Conservation (phyloP, 2,797 vertebrate species). For the Cossypha niveicapilla region DNA sequence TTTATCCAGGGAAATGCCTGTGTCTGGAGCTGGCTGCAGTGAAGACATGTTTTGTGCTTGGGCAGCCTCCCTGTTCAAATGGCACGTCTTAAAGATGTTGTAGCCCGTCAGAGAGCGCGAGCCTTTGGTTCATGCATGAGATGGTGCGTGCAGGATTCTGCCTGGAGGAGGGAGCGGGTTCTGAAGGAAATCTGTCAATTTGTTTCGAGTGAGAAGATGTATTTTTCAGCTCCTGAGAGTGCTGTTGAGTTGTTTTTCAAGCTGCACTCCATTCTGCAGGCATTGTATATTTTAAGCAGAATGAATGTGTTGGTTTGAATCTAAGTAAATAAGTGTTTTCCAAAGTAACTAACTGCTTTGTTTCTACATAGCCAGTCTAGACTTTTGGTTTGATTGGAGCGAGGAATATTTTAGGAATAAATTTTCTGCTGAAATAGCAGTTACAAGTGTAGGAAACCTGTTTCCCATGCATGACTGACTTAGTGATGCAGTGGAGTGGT, state of each 20-base stretch:
- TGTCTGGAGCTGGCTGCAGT: not conserved
- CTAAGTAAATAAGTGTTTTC: slow-evolving; percentile 40
- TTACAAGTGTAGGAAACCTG: slow-evolving; percentile 29
- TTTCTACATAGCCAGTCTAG: not conserved
- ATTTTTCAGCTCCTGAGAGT: slow-evolving; percentile 53
- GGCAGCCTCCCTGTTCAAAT: not conserved
- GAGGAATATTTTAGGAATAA: slow-evolving; percentile 15
- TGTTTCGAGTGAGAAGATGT: slow-evolving; percentile 24
- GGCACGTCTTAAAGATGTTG: not conserved
- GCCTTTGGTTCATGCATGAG: slow-evolving; percentile 25
- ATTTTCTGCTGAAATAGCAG: slow-evolving; percentile 47
- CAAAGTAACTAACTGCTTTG: slow-evolving; percentile 15
- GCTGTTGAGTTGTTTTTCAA: slow-evolving; percentile 59
- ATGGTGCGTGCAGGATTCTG: slow-evolving; percentile 8
- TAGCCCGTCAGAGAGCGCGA: not conserved
- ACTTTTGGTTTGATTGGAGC: not conserved
- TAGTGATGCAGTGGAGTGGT: slow-evolving; percentile 33
- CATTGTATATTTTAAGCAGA: slow-evolving; percentile 49
- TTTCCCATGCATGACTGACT: slow-evolving; percentile 49
- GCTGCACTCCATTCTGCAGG: slow-evolving; percentile 31
- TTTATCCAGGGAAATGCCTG: not conserved
- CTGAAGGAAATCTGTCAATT: slow-evolving; percentile 66
- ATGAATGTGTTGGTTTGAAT: slow-evolving; percentile 16
- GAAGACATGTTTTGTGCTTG: not conserved
- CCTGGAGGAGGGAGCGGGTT: slow-evolving; percentile 26